Evolutionary conservation across 2,797 vertebrate genomes (phyloP).

Genomic region (Microhierax caerulescens): DNA sequence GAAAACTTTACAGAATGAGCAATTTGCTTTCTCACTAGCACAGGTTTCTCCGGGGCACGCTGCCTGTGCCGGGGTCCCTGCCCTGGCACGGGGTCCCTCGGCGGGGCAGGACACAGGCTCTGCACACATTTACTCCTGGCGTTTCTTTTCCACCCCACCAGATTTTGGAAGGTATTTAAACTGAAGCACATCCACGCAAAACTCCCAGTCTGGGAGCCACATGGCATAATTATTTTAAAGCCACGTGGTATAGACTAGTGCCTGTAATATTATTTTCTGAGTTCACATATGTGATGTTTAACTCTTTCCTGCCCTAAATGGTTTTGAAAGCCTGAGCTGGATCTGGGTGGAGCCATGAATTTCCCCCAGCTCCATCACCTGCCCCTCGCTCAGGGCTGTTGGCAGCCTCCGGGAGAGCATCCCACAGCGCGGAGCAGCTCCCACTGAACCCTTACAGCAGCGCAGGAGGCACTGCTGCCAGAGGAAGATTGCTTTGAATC

Average conservation of each 20-base stretch:
- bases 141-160: background rate
- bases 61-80: rapidly evolving
- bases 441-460: background rate
- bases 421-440: rapidly evolving
- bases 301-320: background rate
- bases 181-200: background rate
- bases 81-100: rapidly evolving
- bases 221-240: rapidly evolving
- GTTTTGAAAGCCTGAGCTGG: background rate
- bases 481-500: background rate
- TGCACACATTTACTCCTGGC: background rate
- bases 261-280: background rate
- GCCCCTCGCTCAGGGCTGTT: background rate
- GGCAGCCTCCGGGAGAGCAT: background rate
- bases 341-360: background rate
- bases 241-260: background rate
- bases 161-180: background rate
- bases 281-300: background rate
- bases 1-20: background rate
- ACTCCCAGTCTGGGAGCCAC: background rate
- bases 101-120: background rate
- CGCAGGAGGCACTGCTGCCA: background rate
- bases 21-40: background rate
- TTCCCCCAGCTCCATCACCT: background rate
- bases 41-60: rapidly evolving